These are phyloP conservation scores for Rhogogaster chlorosoma DNA, from an alignment of 2,888 invertebrate genomes.

Conservation along the genomic window DNA sequence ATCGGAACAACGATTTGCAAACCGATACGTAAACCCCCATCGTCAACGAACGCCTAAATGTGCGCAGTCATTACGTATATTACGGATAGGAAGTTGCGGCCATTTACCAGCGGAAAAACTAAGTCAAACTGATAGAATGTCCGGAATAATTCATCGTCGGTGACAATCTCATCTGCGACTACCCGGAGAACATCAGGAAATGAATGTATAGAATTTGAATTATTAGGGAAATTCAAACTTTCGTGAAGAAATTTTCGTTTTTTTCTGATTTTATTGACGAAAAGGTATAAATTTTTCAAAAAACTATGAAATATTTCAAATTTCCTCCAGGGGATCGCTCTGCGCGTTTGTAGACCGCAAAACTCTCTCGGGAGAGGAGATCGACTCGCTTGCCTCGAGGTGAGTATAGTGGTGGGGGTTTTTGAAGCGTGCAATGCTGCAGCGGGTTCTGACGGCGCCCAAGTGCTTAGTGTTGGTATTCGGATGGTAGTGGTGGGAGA, in stretches of 20 bases:
- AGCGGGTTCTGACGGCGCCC: conserved; percentile 61
- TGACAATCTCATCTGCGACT: not conserved
- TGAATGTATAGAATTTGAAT: not conserved
- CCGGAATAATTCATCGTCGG: not conserved
- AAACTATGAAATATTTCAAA: no score
- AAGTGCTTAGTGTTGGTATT: conserved; percentile 70
- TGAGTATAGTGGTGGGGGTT: conserved; percentile 3
- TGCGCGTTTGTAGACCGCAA: not conserved
- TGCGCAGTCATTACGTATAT: not conserved
- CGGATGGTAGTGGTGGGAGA: conserved; percentile 65
- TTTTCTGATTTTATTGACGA: no score
- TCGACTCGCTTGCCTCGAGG: not conserved
- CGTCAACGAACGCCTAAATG: no score
- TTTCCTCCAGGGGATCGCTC: not conserved
- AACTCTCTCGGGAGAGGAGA: not conserved
- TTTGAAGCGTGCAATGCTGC: conserved; percentile 51
- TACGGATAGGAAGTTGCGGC: not conserved
- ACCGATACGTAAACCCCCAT: not conserved
- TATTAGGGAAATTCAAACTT: no score
- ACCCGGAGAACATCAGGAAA: not conserved
- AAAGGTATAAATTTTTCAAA: no score
- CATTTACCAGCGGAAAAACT: not conserved
- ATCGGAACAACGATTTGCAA: not conserved
- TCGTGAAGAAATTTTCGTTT: no score
- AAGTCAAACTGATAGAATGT: not conserved